phyloP scores from a whole-genome alignment of 2,113 vertebrate genomes.

The Trogon surrucura region DNA sequence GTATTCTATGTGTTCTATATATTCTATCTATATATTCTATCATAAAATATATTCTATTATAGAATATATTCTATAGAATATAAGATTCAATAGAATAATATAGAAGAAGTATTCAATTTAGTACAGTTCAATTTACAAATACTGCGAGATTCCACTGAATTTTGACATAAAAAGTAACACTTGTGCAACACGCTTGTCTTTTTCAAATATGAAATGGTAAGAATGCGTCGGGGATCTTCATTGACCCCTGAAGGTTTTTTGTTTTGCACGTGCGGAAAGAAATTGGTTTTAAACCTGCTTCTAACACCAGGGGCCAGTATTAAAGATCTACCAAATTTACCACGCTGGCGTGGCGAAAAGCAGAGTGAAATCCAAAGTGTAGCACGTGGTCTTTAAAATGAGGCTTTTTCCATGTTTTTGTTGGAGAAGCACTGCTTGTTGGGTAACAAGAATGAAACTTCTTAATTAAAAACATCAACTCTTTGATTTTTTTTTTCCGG shows the following conservation, averaged over 20 bases:
- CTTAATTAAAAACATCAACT: conserved; percentile 49
- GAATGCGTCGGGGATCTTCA: neutral
- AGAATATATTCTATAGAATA: no score
- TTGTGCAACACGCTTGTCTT: neutral
- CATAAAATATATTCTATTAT: no score
- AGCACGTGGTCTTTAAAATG: neutral
- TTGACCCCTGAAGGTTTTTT: neutral
- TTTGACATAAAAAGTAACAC: neutral
- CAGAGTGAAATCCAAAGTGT: neutral
- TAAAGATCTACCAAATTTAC: neutral
- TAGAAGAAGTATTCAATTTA: no score
- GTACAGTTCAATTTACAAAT: neutral
- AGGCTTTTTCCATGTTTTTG: conserved; percentile 45
- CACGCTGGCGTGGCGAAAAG: neutral
- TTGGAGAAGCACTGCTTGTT: conserved; percentile 32
- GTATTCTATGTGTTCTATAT: no score
- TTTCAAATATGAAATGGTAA: neutral
- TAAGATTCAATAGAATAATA: no score
- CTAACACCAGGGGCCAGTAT: neutral
- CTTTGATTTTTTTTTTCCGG: neutral
- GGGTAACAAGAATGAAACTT: conserved; percentile 10
- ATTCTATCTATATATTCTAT: no score
- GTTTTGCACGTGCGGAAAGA: neutral
- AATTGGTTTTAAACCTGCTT: neutral
- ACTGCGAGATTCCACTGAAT: neutral